Evolutionary conservation across 2,888 invertebrate genomes (phyloP), one percentile per base, ranked within the genome.

Genomic region (Girardia tigrina): DNA sequence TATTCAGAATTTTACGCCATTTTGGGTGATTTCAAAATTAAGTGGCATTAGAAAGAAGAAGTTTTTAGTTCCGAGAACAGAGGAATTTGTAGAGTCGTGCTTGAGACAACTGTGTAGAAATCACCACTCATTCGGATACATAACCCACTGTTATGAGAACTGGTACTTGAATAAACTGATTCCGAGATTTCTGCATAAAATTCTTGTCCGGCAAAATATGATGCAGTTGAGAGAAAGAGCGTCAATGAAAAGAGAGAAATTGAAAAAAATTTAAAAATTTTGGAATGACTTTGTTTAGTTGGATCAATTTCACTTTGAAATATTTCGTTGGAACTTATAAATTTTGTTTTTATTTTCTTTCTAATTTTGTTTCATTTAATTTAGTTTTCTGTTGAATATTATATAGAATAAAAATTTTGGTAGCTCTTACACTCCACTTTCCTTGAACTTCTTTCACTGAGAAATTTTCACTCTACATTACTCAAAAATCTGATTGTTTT

Each of bases 1-100:
- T 12, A 23, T 71, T 28, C 28, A 71, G 26, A 71, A 71, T 86
- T 92, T 2, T 92, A 94, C 85, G 89, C 90, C 81, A 86, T 94
- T 0, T 85, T 89, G 76, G 94, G 94, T 0, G 92, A 91, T 0
- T 91, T 90, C 79, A 0, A 93, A 93, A 78, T 80, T 85, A 82
- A 80, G 80, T 76, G 81, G 80, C 77, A 79, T 83, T 36, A 80
- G 80, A 26, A 12, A 4, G n/a, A 80, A 79, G 36, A 79, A 79
- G 28, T 71, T 83, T 29, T 79, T 82, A 72, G 81, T 81, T 26
- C 85, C 85, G 6, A 79, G 79, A 28, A 82, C 85, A 0, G 78
- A 79, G 2, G 78, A 79, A 0, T 85, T 80, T 78, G 84, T 82
- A 2, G 71, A 71, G 6, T 56, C 56, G n/a, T 56, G 56, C 23